Conservation (phyloP, 2,888 invertebrate species). For the Drepana falcataria region DNA sequence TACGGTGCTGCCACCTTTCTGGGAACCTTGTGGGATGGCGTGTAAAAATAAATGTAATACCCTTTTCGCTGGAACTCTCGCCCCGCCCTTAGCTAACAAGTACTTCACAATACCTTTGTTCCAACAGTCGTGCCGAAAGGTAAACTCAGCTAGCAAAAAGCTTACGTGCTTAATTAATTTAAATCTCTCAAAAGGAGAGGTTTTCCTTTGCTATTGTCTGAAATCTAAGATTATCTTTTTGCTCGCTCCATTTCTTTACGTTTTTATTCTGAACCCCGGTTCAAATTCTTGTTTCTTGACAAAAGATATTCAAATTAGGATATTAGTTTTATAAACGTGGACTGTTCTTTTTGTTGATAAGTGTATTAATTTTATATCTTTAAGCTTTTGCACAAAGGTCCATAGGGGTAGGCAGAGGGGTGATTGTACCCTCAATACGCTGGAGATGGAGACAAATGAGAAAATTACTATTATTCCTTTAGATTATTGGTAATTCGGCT, state of each 20-base stretch:
- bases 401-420: too few species aligned
- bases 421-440: too few species aligned
- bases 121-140: constrained; percentile 16
- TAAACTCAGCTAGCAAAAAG: constrained; percentile 38
- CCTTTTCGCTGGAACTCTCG: neutral
- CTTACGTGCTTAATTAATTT: constrained; percentile 66
- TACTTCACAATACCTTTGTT: neutral
- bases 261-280: neutral
- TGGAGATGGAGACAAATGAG: too few species aligned
- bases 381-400: too few species aligned
- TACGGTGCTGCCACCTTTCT: too few species aligned
- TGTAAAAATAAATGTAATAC: too few species aligned
- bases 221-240: constrained; percentile 24
- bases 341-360: too few species aligned
- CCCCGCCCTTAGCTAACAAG: neutral
- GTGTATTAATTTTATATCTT: too few species aligned
- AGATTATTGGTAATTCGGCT: too few species aligned
- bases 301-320: neutral
- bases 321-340: too few species aligned
- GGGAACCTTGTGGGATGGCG: too few species aligned
- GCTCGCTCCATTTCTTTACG: constrained; percentile 13
- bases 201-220: constrained; percentile 17
- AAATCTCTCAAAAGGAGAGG: constrained; percentile 40
- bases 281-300: neutral
- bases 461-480: too few species aligned